A percentile compares a stretch with the other conserved stretches of the same genome.
Evolutionary conservation across 2,113 vertebrate species (phyloP).

Genomic region (Boulengeromyrus knoepffleri): DNA sequence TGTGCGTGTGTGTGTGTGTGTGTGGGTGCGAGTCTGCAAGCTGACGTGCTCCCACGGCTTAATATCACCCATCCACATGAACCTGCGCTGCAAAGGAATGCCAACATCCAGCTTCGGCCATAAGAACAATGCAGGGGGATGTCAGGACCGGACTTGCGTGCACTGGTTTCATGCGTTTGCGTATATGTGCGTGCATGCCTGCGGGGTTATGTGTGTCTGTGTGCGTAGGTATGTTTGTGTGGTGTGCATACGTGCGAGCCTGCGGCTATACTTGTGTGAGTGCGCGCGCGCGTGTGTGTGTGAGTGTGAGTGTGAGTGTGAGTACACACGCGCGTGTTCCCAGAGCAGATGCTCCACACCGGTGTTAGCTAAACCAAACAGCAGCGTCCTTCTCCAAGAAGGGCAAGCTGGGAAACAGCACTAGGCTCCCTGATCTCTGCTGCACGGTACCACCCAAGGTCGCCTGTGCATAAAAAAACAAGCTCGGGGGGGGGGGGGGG

Average conservation of each 20-base stretch:
- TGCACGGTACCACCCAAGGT: conserved; percentile 42
- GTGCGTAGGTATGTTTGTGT: conserved; percentile 16
- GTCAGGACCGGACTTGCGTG: neutral
- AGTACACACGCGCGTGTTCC: neutral
- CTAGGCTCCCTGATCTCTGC: neutral
- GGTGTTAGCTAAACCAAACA: neutral
- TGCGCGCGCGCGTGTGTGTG: neutral
- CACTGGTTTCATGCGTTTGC: neutral
- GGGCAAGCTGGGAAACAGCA: neutral
- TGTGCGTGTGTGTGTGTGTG: neutral
- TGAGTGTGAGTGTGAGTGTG: conserved; percentile 14
- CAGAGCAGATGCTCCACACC: neutral
- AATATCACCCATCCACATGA: neutral
- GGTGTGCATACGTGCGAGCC: conserved; percentile 1
- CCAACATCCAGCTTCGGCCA: neutral
- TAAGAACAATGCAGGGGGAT: neutral
- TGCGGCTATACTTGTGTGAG: conserved; percentile 1
- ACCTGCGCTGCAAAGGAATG: conserved; percentile 9
- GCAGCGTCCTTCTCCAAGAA: neutral
- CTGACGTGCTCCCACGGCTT: neutral
- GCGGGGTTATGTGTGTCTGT: conserved; percentile 9
- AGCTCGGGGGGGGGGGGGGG: neutral
- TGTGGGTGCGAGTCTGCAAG: neutral
- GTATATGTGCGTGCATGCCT: neutral
- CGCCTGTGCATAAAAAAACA: conserved; percentile 27